Conservation (phyloP, 2,113 vertebrate species). For the Callionymus lyra region DNA sequence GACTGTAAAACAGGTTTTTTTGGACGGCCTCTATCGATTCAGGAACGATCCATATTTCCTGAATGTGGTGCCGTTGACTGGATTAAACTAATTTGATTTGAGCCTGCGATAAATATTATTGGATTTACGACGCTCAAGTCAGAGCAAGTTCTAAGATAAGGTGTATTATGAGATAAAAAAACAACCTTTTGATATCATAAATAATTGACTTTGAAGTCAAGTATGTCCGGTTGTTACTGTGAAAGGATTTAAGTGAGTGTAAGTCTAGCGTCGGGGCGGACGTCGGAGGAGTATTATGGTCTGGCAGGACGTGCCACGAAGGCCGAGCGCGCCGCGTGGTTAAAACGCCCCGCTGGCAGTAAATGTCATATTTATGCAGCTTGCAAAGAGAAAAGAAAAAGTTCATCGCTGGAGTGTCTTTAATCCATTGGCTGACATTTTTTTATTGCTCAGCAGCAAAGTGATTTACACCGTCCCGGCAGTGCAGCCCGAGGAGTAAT, state of each 20-base stretch:
- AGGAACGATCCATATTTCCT: conserved; percentile 9
- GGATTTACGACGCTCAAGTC: conserved; percentile 35
- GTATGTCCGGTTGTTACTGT: too few relatives aligned
- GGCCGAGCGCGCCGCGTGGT: conserved; percentile 38
- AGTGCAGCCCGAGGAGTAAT: conserved; percentile 35
- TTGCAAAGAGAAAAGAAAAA: conserved; percentile 30
- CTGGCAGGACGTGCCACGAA: conserved; percentile 25
- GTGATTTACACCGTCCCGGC: conserved; percentile 43
- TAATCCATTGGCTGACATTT: conserved; percentile 42
- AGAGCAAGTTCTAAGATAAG: conserved; percentile 17
- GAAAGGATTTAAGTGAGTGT: too few relatives aligned
- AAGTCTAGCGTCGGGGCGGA: too few relatives aligned
- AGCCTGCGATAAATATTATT: conserved; percentile 40
- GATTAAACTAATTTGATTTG: conserved; percentile 52
- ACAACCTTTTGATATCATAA: conserved; percentile 2
- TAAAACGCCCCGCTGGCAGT: conserved; percentile 31
- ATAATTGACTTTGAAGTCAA: too few relatives aligned
- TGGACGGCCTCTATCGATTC: conserved; percentile 15
- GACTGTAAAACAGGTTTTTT: too few relatives aligned
- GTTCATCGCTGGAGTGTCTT: conserved; percentile 35
- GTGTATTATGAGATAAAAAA: conserved; percentile 22
- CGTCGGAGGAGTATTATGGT: conserved; percentile 5
- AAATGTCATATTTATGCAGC: conserved; percentile 52
- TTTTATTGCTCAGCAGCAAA: conserved; percentile 42
- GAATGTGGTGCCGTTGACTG: conserved; percentile 19